Percentiles rank a stretch among this genome's conserved stretches.
These are phyloP conservation scores for Helostoma temminkii DNA, from an alignment of 2,797 vertebrate genomes.

Conservation along the genomic window DNA sequence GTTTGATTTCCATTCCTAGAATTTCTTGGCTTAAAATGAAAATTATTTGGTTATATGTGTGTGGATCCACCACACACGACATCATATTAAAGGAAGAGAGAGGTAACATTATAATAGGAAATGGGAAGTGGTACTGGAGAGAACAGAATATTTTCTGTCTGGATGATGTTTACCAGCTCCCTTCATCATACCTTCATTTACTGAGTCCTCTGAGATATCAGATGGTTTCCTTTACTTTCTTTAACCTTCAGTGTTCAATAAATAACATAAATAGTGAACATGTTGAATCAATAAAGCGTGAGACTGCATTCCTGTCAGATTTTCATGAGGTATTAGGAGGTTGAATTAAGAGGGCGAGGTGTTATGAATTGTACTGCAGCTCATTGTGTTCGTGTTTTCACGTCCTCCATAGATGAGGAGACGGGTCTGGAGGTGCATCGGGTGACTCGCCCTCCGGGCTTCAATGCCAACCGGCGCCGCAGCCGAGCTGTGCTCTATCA, in stretches of 20 bases:
- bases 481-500: constrained; percentile 89
- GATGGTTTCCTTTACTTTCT: no score
- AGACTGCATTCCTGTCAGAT: not conserved
- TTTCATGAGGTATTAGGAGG: not conserved
- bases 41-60: constrained; percentile 57
- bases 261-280: not conserved
- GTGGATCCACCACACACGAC: constrained; percentile 31
- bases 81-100: constrained; percentile 31
- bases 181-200: no score
- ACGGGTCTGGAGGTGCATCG: constrained; percentile 86
- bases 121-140: constrained; percentile 46
- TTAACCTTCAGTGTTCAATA: not conserved
- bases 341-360: not conserved
- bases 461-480: constrained; percentile 86
- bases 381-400: constrained; percentile 5
- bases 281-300: constrained; percentile 1
- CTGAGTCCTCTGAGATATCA: no score
- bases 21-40: constrained; percentile 57
- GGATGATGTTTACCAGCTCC: not conserved
- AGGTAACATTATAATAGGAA: constrained; percentile 23
- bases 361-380: not conserved
- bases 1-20: constrained; percentile 29
- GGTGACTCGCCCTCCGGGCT: constrained; percentile 85
- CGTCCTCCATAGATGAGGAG: constrained; percentile 80
- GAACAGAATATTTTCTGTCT: constrained; percentile 13